phyloP scores from a whole-genome alignment of 2,888 invertebrate genomes.

The Orthosia gothica region DNA sequence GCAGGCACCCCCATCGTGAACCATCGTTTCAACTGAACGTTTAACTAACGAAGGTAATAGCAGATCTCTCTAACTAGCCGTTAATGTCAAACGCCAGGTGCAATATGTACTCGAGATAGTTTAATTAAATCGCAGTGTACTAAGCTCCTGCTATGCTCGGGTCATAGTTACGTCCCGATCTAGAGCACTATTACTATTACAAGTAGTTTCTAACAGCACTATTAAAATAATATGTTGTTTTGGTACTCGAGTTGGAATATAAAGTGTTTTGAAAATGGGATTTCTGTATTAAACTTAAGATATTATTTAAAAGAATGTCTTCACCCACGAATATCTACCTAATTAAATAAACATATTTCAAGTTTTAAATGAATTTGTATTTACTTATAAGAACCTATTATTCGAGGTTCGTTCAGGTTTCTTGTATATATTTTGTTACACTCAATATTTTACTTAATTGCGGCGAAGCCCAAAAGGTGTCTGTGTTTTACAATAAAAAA shows the following conservation, averaged over 20 bases:
- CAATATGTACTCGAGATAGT: constrained; percentile 58
- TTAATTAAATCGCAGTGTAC: constrained; percentile 60
- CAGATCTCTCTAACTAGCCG: constrained; percentile 36
- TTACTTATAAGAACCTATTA: too few species aligned
- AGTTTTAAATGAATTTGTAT: too few species aligned
- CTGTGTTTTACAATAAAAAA: too few species aligned
- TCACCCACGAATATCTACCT: too few species aligned
- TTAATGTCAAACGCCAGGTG: constrained; percentile 60
- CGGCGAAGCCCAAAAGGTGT: too few species aligned
- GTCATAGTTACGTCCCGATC: constrained; percentile 15
- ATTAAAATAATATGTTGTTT: background rate
- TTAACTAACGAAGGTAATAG: constrained; percentile 20
- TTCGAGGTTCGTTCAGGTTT: too few species aligned
- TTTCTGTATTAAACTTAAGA: background rate
- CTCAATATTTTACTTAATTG: too few species aligned
- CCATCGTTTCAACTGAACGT: background rate
- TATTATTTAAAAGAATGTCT: background rate
- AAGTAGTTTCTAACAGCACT: constrained; percentile 12
- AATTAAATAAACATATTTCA: too few species aligned
- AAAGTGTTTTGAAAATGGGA: background rate
- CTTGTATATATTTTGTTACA: too few species aligned
- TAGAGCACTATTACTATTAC: too few species aligned
- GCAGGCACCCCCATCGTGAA: constrained; percentile 6
- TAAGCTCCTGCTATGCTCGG: constrained; percentile 7
- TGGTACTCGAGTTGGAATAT: background rate